Evolutionary conservation across 30 jellyfish, hydroid and myxozoan genomes (phyloP).

Genomic region (Hydractinia echinata): DNA sequence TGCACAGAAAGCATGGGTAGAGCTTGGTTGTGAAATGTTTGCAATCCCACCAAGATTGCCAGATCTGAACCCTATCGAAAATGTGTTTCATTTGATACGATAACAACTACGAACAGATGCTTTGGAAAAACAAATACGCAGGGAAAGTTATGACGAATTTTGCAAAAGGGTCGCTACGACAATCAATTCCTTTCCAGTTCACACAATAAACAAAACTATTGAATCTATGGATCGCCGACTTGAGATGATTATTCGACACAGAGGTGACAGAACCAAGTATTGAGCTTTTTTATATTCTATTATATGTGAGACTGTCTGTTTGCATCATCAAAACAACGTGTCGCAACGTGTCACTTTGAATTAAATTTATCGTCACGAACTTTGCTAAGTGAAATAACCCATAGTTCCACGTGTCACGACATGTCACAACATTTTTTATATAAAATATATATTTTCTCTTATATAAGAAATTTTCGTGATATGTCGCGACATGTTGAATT

Average conservation of each 20-base stretch:
- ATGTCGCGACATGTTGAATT: background rate
- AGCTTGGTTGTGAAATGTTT: constrained; percentile 2
- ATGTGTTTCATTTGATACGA: constrained; percentile 18
- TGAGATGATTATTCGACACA: background rate
- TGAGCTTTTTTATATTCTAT: background rate
- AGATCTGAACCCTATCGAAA: constrained; percentile 21
- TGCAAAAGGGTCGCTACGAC: background rate
- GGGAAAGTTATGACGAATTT: constrained; percentile 2
- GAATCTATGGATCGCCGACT: constrained; percentile 18
- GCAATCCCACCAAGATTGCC: constrained; percentile 29
- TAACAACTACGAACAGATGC: constrained; percentile 4
- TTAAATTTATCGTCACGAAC: no score
- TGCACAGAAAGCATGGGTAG: background rate
- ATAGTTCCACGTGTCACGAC: no score
- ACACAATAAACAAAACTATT: constrained; percentile 13
- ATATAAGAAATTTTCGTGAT: background rate
- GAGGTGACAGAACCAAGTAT: constrained; percentile 8
- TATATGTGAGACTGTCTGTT: background rate
- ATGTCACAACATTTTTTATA: no score
- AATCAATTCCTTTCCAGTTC: background rate
- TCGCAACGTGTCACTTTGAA: no score
- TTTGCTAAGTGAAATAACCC: no score
- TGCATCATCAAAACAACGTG: background rate
- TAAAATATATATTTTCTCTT: no score
- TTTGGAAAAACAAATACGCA: background rate